Evolutionary conservation across 2,888 invertebrate species (phyloP).

Genomic region (Bedellia somnulentella): DNA sequence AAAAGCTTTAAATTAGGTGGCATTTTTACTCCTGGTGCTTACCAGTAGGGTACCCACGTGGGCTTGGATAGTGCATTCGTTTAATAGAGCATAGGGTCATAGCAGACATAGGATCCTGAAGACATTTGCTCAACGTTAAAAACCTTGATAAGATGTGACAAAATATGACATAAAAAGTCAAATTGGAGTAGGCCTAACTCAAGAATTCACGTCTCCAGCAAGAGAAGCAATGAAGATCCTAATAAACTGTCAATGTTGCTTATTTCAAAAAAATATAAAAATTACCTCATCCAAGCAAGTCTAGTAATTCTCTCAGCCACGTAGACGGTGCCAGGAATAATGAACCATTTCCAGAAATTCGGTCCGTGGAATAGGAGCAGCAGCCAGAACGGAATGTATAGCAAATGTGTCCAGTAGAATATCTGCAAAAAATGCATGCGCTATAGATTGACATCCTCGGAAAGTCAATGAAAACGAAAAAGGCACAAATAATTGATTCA

Average conservation of each 20-base stretch:
- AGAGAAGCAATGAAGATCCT: no score
- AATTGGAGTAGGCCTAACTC: conserved; percentile 4
- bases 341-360: conserved; percentile 95
- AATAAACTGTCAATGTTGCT: no score
- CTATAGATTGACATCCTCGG: neutral
- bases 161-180: neutral
- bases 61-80: no score
- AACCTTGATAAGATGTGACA: no score
- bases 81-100: no score
- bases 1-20: no score
- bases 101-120: no score
- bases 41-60: no score
- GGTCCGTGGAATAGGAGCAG: conserved; percentile 84
- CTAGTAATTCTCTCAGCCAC: conserved; percentile 73
- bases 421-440: conserved; percentile 51
- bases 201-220: no score
- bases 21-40: no score
- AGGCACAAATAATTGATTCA: no score
- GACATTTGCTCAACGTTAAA: no score
- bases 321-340: conserved; percentile 79
- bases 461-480: neutral
- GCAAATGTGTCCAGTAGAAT: conserved; percentile 91
- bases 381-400: conserved; percentile 88
- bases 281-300: conserved; percentile 42
- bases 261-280: neutral